These are phyloP conservation scores for Chrysina gloriosa DNA, from an alignment of 2,888 invertebrate species.

Conservation along the genomic window DNA sequence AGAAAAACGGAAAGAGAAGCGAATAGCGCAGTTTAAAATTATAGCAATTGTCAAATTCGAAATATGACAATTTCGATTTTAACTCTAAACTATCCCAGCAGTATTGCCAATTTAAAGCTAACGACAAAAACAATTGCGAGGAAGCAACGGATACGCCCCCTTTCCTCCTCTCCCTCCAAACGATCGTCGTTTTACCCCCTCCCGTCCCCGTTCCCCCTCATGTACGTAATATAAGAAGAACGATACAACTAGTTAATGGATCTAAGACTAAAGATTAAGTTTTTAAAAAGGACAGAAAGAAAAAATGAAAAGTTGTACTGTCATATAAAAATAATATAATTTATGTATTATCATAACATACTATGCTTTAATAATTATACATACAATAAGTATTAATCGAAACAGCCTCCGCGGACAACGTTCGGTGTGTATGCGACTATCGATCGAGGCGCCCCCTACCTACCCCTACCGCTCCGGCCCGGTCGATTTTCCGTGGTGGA, in stretches of 20 bases:
- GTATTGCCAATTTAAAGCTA: constrained; percentile 14
- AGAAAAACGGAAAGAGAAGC: too few species aligned
- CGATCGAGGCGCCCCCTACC: too few species aligned
- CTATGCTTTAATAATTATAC: constrained; percentile 6
- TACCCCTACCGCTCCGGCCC: too few species aligned
- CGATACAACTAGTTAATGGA: too few species aligned
- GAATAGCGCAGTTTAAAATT: too few species aligned
- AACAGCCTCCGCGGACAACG: neutral
- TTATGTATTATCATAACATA: constrained; percentile 13
- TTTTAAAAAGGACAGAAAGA: neutral
- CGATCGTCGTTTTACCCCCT: too few species aligned
- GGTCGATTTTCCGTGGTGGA: too few species aligned
- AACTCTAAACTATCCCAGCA: too few species aligned
- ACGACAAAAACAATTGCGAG: neutral
- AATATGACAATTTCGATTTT: neutral
- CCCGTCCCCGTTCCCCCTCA: too few species aligned
- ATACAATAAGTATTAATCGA: constrained; percentile 2
- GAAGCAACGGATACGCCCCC: neutral
- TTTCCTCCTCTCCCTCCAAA: too few species aligned
- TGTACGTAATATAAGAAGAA: too few species aligned
- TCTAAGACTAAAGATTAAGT: neutral
- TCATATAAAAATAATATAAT: constrained; percentile 35
- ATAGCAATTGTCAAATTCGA: neutral
- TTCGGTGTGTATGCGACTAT: too few species aligned
- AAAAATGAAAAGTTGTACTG: constrained; percentile 25